Conservation (phyloP, 2,113 vertebrate species). For the Trochalopteron elliotii region DNA sequence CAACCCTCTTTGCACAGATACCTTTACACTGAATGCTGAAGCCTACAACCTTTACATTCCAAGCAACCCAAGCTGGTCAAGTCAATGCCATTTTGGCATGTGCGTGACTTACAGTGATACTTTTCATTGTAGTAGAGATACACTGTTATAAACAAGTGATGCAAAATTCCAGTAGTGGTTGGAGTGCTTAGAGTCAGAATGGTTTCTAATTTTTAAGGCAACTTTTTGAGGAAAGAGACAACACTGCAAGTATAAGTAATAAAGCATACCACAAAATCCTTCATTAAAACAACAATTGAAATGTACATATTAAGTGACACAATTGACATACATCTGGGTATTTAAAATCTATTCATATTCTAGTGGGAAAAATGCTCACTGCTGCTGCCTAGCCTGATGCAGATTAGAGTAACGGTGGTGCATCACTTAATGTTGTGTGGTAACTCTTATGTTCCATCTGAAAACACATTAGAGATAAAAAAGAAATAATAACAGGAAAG, state of each 20-base stretch:
- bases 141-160: not conserved
- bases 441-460: not conserved
- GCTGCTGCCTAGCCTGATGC: not conserved
- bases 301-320: conserved; percentile 11
- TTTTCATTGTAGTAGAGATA: not conserved
- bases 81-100: not conserved
- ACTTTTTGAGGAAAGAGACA: not conserved
- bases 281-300: conserved; percentile 14
- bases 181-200: not conserved
- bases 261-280: not conserved
- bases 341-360: conserved; percentile 28
- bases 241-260: not conserved
- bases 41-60: not conserved
- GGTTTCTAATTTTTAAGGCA: not conserved
- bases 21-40: not conserved
- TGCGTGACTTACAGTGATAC: not conserved
- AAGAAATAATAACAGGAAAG: conserved; percentile 31
- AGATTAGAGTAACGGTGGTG: not conserved
- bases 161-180: not conserved
- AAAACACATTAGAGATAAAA: not conserved
- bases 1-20: not conserved
- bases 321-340: not conserved
- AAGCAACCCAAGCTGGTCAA: not conserved
- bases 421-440: not conserved
- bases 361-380: not conserved